Base-by-base conservation (phyloP, 2,113 vertebrate species). In the Vulpes vulpes region DNA sequence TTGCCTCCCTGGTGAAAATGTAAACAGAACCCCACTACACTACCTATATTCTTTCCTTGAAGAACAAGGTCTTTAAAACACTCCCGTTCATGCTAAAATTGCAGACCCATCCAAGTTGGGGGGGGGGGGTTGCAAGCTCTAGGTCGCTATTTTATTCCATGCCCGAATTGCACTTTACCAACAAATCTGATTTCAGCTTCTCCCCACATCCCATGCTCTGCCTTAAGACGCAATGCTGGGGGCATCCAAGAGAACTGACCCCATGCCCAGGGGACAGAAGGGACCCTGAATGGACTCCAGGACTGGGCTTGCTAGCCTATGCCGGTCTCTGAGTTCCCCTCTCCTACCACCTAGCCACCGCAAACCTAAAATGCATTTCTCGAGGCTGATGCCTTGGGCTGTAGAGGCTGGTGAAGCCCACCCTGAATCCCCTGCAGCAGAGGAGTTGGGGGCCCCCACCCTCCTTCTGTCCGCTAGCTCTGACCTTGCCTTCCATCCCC, bases 11-110 rank as follows among this genome's bases (percentile, higher is more conserved):
- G 7, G 73, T 84, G 51, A 94, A 81, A 89, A 97, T 89, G 79
- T 94, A 98, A 96, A 97, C 94, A 94, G 19, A 95, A 65, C n/a
- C 51, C 11, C 4, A 91, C 76, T 79, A 87, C 82, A 97, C 59
- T 96, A 92, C 82, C 91, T 90, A 78, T 89, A 91, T 80, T 95
- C 87, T 94, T 94, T 62, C 84, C 22, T 65, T 83, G 35, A 93
- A 94, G 67, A 91, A 88, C 25, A 19, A 49, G 30, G 57, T 91
- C 59, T 95, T 49, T 15, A 87, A 96, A 92, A 91, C 51, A 60
- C 55, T 69, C n/a, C 95, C 95, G 22, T 55, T 87, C 71, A 49
- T 53, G 59, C 94, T 94, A 32, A 78, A 97, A 78, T 59, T 60
- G 17, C 67, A 90, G 69, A 96, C 30, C 35, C 38, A 76, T 23